phyloP scores from a whole-genome alignment of 1,140 invertebrate species.

The Cardiocondyla obscurior region DNA sequence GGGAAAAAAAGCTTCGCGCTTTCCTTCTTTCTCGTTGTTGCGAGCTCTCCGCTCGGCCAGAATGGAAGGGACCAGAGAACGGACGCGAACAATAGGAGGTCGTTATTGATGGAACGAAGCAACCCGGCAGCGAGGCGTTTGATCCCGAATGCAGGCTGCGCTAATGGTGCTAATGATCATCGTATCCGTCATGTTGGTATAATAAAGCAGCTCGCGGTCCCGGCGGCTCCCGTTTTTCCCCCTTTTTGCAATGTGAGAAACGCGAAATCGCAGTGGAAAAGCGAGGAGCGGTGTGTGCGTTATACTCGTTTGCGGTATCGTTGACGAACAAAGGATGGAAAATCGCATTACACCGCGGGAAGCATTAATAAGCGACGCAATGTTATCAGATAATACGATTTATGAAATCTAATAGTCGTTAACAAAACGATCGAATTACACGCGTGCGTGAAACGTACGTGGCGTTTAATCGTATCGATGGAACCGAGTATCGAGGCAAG shows the following conservation, averaged over 20 bases:
- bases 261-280: constrained; percentile 4
- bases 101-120: constrained; percentile 50
- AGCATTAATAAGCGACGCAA: constrained; percentile 31
- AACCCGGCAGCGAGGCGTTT: constrained; percentile 33
- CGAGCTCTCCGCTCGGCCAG: neutral
- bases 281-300: neutral
- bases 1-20: neutral
- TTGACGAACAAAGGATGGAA: constrained; percentile 29
- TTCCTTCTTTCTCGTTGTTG: neutral
- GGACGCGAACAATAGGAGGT: constrained; percentile 38
- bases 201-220: constrained; percentile 35
- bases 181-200: constrained; percentile 38
- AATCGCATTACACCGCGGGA: constrained; percentile 27
- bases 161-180: constrained; percentile 50
- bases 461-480: neutral
- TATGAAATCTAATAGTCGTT: constrained; percentile 16
- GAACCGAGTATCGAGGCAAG: neutral
- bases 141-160: constrained; percentile 48
- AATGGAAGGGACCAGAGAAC: constrained; percentile 13
- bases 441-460: neutral
- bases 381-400: constrained; percentile 38
- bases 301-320: constrained; percentile 15
- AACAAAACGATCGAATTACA: constrained; percentile 38
- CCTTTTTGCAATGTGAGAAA: constrained; percentile 11
- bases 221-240: neutral